Conservation (phyloP, 2,888 invertebrate genomes). For the Antheraea yamamai region DNA sequence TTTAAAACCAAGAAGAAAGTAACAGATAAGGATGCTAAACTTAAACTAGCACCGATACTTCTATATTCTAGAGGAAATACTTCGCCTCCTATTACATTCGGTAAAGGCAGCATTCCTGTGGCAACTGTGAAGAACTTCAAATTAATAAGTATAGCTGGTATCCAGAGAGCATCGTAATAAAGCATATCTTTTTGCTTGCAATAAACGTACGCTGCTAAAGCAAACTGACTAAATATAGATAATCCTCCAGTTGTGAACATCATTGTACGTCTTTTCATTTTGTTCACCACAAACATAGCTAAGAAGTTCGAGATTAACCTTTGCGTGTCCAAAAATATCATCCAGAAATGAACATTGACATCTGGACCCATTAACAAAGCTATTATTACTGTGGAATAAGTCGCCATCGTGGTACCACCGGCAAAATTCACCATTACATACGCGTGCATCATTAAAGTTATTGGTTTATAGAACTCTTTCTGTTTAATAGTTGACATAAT, state of each 20-base stretch:
- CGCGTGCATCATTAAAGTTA: slow-evolving; percentile 42
- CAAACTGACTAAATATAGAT: slow-evolving; percentile 78
- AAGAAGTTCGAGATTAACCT: slow-evolving; percentile 37
- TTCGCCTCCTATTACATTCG: too few species aligned
- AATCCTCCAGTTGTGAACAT: slow-evolving; percentile 81
- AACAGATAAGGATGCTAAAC: too few species aligned
- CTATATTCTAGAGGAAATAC: too few species aligned
- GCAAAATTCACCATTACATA: slow-evolving; percentile 33
- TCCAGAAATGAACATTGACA: slow-evolving; percentile 31
- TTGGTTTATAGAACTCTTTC: slow-evolving; percentile 44
- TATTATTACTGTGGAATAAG: slow-evolving; percentile 29
- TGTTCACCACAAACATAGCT: slow-evolving; percentile 39
- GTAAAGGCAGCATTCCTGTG: too few species aligned
- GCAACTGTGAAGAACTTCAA: too few species aligned
- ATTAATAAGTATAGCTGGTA: too few species aligned
- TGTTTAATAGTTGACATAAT: slow-evolving; percentile 31
- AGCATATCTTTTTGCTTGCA: slow-evolving; percentile 40
- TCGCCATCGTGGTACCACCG: too few species aligned
- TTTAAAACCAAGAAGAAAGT: too few species aligned
- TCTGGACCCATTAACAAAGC: slow-evolving; percentile 31
- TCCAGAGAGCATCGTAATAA: too few species aligned
- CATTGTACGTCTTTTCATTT: slow-evolving; percentile 73
- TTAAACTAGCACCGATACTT: too few species aligned
- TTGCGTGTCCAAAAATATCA: slow-evolving; percentile 31
- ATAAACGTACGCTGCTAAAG: slow-evolving; percentile 70